Base-by-base conservation (phyloP, 2,888 invertebrate species). In the Heteromurus nitidus region DNA sequence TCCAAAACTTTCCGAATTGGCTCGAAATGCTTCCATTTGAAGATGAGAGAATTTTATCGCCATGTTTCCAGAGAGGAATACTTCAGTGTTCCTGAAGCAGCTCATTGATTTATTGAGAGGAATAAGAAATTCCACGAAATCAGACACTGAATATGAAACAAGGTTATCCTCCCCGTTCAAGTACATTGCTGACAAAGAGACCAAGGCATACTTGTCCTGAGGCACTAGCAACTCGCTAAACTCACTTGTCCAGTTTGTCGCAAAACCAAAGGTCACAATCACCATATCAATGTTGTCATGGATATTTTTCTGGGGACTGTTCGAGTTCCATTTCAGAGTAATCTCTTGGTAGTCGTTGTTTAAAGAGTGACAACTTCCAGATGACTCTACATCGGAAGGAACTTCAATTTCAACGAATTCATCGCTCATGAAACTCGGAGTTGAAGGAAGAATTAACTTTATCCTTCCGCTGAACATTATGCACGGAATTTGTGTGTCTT, bases 291-390 rank as follows among this genome's bases (percentile, higher is more conserved):
- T 44, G 1, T 16, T 7, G n/a, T n/a, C n/a, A n/a, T n/a, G n/a
- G n/a, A n/a, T n/a, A 5, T 55, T 70, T 3, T 24, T 55, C 9
- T 22, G 55, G 13, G 68, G 68, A 24, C 22, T 31, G 28, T 28
- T 55, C 2, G 30, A 68, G 18, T 75, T 81, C 81, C 81, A 81
- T 2, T 47, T 44, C 11, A 81, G 42, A 5, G 36, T 62, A 28
- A 81, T 50, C 16, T 69, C 50, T 64, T 81, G 81, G 60, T 75
- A 75, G 42, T 68, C 74, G 20, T 69, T 42, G 50, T 68, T 69
- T 16, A 75, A 26, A 0, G 75, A 20, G 2, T 5, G 5, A 42
- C 81, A 81, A 11, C 24, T 69, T 60, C 81, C 81, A 18, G 26
- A 30, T 5, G 81, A 60, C 24, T 64, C 42, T 0, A 75, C 81